These are phyloP conservation scores for Anorthoa munda DNA, from an alignment of 2,888 invertebrate species.

Conservation along the genomic window DNA sequence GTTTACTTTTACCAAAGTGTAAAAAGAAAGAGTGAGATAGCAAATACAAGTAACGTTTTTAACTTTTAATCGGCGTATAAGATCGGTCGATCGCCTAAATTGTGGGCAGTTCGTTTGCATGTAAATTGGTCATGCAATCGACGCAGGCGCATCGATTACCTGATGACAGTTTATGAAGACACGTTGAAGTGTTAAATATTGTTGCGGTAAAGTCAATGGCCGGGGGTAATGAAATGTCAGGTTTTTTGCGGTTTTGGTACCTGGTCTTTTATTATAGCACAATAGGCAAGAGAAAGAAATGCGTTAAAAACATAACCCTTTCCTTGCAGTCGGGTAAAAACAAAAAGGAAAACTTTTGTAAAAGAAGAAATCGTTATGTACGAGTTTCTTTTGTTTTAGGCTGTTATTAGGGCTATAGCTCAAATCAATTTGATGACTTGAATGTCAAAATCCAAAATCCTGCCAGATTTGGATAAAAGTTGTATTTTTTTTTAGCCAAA, in stretches of 20 bases:
- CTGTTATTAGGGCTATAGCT: not conserved
- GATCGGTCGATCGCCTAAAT: constrained; percentile 48
- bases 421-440: constrained; percentile 9
- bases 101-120: constrained; percentile 29
- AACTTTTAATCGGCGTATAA: constrained; percentile 22
- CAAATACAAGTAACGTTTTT: constrained; percentile 7
- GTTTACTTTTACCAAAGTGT: constrained; percentile 2
- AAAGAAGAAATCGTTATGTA: not conserved
- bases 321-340: too few relatives aligned
- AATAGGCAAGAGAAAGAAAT: too few relatives aligned
- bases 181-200: constrained; percentile 15
- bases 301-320: too few relatives aligned
- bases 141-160: constrained; percentile 9
- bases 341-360: too few relatives aligned
- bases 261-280: too few relatives aligned
- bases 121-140: constrained; percentile 23
- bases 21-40: constrained; percentile 11
- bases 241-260: not conserved
- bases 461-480: not conserved
- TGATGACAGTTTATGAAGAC: constrained; percentile 20
- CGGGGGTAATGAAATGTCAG: not conserved
- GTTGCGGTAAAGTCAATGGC: constrained; percentile 19
- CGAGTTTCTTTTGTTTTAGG: not conserved
- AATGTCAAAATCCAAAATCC: not conserved
- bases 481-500: not conserved